A percentile compares a stretch with the other conserved stretches of the same genome.
These are phyloP conservation scores for Cataglyphis albicans DNA, from an alignment of 2,888 invertebrate species.

Conservation along the genomic window DNA sequence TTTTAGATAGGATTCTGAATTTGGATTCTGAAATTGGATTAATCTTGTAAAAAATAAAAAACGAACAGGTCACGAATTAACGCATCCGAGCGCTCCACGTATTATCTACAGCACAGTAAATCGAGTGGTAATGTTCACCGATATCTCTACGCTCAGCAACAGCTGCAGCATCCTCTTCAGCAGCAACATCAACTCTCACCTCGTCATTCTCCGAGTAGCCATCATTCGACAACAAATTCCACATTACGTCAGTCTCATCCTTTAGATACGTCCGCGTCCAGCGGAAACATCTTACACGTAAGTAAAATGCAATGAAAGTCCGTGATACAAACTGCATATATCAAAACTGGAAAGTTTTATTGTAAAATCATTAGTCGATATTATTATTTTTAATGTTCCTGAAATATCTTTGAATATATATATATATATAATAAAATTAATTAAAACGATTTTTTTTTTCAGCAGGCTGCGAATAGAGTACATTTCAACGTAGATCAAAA, in stretches of 20 bases:
- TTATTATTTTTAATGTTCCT: neutral
- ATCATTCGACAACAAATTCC: conserved; percentile 67
- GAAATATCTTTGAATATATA: neutral
- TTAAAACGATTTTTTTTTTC: neutral
- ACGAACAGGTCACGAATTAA: conserved; percentile 82
- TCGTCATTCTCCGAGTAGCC: conserved; percentile 66
- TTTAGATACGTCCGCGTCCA: conserved; percentile 88
- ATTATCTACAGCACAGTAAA: conserved; percentile 89
- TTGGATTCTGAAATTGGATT: neutral
- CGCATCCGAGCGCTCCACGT: conserved; percentile 80
- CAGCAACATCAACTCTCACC: conserved; percentile 69
- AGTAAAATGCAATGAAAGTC: conserved; percentile 61
- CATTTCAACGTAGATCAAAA: conserved; percentile 81
- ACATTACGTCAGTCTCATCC: conserved; percentile 78
- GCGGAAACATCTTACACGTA: conserved; percentile 89
- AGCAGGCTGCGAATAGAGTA: conserved; percentile 79
- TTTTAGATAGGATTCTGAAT: neutral
- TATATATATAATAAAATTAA: neutral
- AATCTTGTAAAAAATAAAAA: conserved; percentile 6
- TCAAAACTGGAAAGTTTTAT: neutral
- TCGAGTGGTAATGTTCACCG: conserved; percentile 90
- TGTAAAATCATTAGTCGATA: neutral
- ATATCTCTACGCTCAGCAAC: conserved; percentile 87
- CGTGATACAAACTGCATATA: neutral
- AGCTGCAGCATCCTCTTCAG: conserved; percentile 86